These are phyloP conservation scores for Xyrauchen texanus DNA, from an alignment of 2,113 vertebrate species.

Conservation along the genomic window DNA sequence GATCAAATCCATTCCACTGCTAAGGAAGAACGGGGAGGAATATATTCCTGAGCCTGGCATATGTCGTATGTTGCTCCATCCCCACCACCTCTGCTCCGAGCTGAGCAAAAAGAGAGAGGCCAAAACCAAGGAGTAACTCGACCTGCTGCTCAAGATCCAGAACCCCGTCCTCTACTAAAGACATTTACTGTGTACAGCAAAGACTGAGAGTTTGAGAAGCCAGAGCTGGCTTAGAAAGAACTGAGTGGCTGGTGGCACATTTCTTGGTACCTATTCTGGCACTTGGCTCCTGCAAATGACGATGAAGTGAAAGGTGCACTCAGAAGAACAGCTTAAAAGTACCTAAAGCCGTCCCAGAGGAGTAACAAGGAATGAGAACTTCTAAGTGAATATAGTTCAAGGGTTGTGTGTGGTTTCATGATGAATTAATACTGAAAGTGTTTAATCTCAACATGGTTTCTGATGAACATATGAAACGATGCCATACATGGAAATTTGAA, in stretches of 20 bases:
- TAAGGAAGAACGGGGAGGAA: constrained; percentile 68
- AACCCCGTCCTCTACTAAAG: background rate
- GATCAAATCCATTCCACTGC: constrained; percentile 77
- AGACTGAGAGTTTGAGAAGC: constrained; percentile 75
- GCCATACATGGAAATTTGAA: too few relatives aligned
- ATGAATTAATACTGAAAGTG: too few relatives aligned
- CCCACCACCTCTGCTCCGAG: constrained; percentile 51
- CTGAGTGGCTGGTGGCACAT: constrained; percentile 78
- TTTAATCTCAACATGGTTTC: too few relatives aligned
- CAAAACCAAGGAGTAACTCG: constrained; percentile 49
- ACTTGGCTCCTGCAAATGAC: constrained; percentile 83
- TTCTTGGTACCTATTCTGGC: constrained; percentile 79
- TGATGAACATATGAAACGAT: too few relatives aligned
- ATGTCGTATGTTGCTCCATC: constrained; percentile 66
- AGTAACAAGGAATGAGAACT: background rate
- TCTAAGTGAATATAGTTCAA: too few relatives aligned
- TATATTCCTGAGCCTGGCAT: constrained; percentile 71
- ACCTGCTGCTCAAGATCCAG: background rate
- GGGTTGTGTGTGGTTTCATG: too few relatives aligned
- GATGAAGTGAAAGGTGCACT: constrained; percentile 73
- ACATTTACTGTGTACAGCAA: background rate
- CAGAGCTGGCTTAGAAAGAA: constrained; percentile 83
- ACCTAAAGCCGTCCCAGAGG: constrained; percentile 9
- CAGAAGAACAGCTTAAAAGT: constrained; percentile 60
- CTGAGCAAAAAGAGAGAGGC: constrained; percentile 48